Conservation (phyloP, 2,888 invertebrate species). For the Nomada ruficornis region DNA sequence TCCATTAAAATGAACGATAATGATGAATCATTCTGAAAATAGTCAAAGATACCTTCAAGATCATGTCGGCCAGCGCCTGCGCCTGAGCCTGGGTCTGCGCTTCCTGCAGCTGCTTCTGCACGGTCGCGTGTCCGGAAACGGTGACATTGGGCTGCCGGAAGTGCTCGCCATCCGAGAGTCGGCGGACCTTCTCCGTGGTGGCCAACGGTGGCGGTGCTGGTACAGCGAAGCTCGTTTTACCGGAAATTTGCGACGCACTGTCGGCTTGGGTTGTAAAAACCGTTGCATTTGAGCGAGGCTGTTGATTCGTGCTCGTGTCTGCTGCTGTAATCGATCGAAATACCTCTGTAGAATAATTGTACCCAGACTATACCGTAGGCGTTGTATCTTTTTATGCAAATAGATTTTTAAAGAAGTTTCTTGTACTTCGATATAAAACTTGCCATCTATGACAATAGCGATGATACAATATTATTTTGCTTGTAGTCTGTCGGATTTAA, state of each 20-base stretch:
- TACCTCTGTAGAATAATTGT: not conserved
- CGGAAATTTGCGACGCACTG: constrained; percentile 76
- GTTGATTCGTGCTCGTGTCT: constrained; percentile 78
- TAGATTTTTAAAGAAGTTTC: not conserved
- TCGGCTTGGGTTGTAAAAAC: constrained; percentile 73
- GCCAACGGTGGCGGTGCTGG: constrained; percentile 86
- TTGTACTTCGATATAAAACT: too few relatives aligned
- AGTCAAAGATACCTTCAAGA: constrained; percentile 86
- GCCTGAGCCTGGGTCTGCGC: constrained; percentile 88
- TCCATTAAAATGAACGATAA: not conserved
- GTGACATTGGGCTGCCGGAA: constrained; percentile 84
- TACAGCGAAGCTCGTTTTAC: constrained; percentile 86
- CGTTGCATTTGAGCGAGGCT: constrained; percentile 78
- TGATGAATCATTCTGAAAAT: not conserved
- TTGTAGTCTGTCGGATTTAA: too few relatives aligned
- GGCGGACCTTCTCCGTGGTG: constrained; percentile 84
- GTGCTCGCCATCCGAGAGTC: constrained; percentile 87
- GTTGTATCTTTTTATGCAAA: not conserved
- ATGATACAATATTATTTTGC: too few relatives aligned
- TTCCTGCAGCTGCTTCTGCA: constrained; percentile 83
- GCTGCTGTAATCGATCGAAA: constrained; percentile 75
- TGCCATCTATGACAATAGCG: too few relatives aligned
- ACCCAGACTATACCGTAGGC: not conserved
- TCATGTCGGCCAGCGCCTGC: constrained; percentile 91
- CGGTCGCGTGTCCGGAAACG: constrained; percentile 77